Percentiles rank a stretch among this genome's conserved stretches.
Evolutionary conservation across 2,888 invertebrate species (phyloP).

Genomic region (Odontothrips loti): DNA sequence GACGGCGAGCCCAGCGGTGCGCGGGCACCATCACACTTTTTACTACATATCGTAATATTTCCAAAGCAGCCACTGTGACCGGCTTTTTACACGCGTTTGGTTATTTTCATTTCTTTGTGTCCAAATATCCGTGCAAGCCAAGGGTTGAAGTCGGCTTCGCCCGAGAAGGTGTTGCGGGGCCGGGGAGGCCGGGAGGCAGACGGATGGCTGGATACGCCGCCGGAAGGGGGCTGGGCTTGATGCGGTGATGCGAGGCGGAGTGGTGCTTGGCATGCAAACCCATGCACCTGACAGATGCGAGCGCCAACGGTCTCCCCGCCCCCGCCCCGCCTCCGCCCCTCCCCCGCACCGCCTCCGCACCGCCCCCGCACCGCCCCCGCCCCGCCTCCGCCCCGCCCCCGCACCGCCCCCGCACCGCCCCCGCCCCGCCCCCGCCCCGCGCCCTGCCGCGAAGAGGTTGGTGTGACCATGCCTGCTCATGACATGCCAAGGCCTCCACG

Average conservation of each 20-base stretch:
- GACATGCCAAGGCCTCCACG: not conserved
- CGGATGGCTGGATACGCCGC: no score
- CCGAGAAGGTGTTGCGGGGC: no score
- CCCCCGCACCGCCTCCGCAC: not conserved
- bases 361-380: not conserved
- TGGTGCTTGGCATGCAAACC: slow-evolving; percentile 11
- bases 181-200: no score
- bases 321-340: not conserved
- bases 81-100: no score
- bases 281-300: not conserved
- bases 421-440: not conserved
- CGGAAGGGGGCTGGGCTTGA: not conserved
- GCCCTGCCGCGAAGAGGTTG: not conserved
- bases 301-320: not conserved
- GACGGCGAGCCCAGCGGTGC: no score
- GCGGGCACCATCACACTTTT: no score
- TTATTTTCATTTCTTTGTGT: no score
- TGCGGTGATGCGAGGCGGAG: not conserved
- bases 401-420: no score
- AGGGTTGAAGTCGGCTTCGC: no score
- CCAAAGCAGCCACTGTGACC: no score
- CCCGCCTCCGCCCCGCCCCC: not conserved
- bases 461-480: not conserved
- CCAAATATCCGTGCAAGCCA: no score
- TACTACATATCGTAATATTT: no score